Conservation (phyloP, 2,888 invertebrate genomes). For the Octodonta nipae region DNA sequence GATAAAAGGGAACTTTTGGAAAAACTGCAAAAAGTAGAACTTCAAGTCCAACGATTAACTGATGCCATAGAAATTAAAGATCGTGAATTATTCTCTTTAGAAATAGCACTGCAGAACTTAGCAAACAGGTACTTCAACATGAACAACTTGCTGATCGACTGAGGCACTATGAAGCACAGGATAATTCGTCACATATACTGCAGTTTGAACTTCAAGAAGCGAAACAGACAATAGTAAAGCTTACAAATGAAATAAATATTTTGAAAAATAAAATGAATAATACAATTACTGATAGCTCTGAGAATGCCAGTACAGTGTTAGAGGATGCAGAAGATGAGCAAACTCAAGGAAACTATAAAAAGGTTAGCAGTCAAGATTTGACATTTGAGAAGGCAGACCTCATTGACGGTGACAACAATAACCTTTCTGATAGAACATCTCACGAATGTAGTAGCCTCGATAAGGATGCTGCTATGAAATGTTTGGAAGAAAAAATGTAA, state of each 20-base stretch:
- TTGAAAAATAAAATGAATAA: no score
- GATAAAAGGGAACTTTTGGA: slow-evolving; percentile 62
- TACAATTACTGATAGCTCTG: no score
- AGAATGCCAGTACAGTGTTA: no score
- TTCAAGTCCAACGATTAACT: slow-evolving; percentile 41
- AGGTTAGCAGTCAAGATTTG: no score
- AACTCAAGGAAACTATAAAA: no score
- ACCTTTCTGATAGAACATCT: no score
- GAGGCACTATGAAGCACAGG: slow-evolving; percentile 49
- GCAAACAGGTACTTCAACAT: slow-evolving; percentile 45
- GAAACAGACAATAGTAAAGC: slow-evolving; percentile 23
- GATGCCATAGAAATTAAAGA: slow-evolving; percentile 59
- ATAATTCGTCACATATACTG: slow-evolving; percentile 42
- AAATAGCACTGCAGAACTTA: slow-evolving; percentile 45
- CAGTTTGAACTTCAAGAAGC: slow-evolving; percentile 47
- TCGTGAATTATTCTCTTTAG: slow-evolving; percentile 55
- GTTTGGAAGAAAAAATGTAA: slow-evolving; percentile 71
- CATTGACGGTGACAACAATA: no score
- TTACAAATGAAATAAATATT: slow-evolving; percentile 30
- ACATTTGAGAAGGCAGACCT: no score
- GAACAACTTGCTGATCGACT: slow-evolving; percentile 46
- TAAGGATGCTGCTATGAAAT: slow-evolving; percentile 60
- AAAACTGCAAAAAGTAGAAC: slow-evolving; percentile 55
- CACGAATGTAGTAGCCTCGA: no score
- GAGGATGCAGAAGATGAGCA: no score